phyloP scores from a whole-genome alignment of 1,140 invertebrate genomes.

The Leptoteleia sp. region DNA sequence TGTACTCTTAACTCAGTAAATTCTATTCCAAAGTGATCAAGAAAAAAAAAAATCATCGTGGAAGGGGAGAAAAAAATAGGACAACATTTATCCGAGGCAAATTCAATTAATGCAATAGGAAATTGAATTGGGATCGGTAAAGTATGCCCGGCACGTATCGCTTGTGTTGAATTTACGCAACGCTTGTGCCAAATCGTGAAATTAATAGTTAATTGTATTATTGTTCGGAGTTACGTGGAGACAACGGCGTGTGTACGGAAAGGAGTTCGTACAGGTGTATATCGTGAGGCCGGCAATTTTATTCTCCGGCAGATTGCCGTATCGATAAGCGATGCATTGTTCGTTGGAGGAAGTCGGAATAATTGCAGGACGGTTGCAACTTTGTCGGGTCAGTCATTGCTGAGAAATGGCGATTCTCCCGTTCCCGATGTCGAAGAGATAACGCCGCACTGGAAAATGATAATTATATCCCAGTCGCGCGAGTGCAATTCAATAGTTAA shows the following conservation, averaged over 20 bases:
- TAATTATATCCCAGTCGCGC: slow-evolving; percentile 61
- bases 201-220: slow-evolving; percentile 64
- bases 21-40: too few relatives aligned
- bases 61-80: too few relatives aligned
- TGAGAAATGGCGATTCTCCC: slow-evolving; percentile 66
- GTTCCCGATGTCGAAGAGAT: slow-evolving; percentile 65
- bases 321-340: slow-evolving; percentile 64
- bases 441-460: slow-evolving; percentile 52
- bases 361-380: slow-evolving; percentile 69
- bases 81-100: not conserved
- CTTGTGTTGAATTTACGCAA: slow-evolving; percentile 46
- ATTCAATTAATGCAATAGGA: slow-evolving; percentile 20
- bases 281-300: slow-evolving; percentile 64
- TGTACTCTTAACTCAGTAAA: too few relatives aligned
- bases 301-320: slow-evolving; percentile 66
- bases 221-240: slow-evolving; percentile 54
- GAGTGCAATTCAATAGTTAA: slow-evolving; percentile 55
- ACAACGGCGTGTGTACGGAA: slow-evolving; percentile 10
- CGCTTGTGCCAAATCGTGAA: slow-evolving; percentile 56
- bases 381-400: slow-evolving; percentile 66
- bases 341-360: slow-evolving; percentile 64
- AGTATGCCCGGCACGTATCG: slow-evolving; percentile 48
- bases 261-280: slow-evolving; percentile 52
- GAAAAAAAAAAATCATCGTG: too few relatives aligned
- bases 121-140: slow-evolving; percentile 31